Evolutionary conservation across 2,797 vertebrate species (phyloP).

Genomic region (Spheniscus humboldti): DNA sequence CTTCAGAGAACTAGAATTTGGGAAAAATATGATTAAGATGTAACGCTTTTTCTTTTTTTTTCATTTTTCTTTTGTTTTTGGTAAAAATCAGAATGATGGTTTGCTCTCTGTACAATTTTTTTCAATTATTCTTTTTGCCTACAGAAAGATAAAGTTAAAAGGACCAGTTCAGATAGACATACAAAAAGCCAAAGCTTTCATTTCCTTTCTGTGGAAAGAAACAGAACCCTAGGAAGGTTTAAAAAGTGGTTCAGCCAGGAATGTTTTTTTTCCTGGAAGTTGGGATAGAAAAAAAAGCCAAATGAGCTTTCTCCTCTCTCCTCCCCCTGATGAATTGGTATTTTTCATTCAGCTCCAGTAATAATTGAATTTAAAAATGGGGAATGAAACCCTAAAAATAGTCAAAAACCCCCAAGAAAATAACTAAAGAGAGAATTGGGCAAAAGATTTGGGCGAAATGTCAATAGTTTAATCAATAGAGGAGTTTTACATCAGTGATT

Average conservation of each 20-base stretch:
- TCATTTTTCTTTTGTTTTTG: neutral
- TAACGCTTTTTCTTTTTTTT: neutral
- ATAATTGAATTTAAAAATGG: neutral
- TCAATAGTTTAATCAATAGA: neutral
- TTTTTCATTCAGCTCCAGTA: neutral
- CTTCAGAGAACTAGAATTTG: neutral
- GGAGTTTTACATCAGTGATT: neutral
- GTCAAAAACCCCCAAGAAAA: neutral
- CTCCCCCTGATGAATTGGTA: neutral
- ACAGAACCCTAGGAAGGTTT: neutral
- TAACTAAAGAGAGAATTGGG: neutral
- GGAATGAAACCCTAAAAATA: neutral
- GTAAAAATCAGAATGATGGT: neutral
- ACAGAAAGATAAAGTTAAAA: conserved; percentile 21
- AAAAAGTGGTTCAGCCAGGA: neutral
- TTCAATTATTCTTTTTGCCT: neutral
- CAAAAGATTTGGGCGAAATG: neutral
- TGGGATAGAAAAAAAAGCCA: neutral
- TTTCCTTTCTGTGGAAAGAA: neutral
- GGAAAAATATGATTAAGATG: neutral
- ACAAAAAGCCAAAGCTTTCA: neutral
- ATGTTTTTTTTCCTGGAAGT: neutral
- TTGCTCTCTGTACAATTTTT: neutral
- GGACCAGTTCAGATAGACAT: neutral
- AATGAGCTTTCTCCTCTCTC: neutral